Evolutionary conservation across 2,888 invertebrate genomes (phyloP), one percentile per base, ranked within the genome.

Genomic region (Ellobium chinense): DNA sequence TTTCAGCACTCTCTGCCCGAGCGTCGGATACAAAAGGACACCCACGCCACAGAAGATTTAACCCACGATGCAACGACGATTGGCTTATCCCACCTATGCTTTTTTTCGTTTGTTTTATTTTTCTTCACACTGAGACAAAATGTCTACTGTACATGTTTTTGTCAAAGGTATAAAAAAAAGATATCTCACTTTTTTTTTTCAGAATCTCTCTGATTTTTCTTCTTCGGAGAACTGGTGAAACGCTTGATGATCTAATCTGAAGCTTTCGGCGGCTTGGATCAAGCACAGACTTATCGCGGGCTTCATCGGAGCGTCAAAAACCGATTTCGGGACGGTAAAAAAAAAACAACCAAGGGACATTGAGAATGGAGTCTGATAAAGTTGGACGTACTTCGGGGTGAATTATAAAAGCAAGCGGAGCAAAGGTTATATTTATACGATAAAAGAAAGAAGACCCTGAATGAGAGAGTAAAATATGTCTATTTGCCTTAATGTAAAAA

Each of bases 211-310:
- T 14, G 36, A 1, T 36, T 29, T 60, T 37, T 24, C 27, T 60
- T 73, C 12, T 34, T 34, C 0, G 34, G 24, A 68, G 37, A 60
- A 58, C 74, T 66, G 77, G 68, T 24, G 39, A 60, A 77, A 39
- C 58, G 27, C 68, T 77, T 31, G 4, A 68, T 68, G 77, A 77
- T 77, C 58, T 60, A 77, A 77, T 77, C 77, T 68, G 60, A 58
- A n/a, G 58, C 27, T 39, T 75, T 54, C 37, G 14, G 63, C 29
- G 66, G 18, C 31, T 14, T 29, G 36, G 7, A 5, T 37, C 58
- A 27, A 60, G 56, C 37, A 1, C 24, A 12, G 24, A 27, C n/a
- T n/a, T 68, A 66, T 68, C 68, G 18, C 18, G 7, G 39, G 37
- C 56, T 58, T 34, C 77, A 68, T 66, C 77, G 68, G 65, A 68